Evolutionary conservation across 2,113 vertebrate species (phyloP), one percentile per base, ranked within the genome.

Genomic region (Bujurquina vittata): DNA sequence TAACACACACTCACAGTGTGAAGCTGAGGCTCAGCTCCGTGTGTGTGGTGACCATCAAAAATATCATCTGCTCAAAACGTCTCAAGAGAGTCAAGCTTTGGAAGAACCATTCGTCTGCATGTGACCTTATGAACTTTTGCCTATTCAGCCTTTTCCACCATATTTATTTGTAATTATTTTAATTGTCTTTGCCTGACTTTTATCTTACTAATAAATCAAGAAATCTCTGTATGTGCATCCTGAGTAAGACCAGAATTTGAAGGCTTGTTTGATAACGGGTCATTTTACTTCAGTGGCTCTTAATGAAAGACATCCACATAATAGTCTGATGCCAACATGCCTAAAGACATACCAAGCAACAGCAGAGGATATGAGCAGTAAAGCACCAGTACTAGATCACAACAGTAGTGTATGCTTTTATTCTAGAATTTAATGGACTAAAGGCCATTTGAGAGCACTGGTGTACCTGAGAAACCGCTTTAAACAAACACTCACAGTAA

Each of bases 121-220:
- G 0, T 43, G 33, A 62, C 60, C n/a, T 0, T 0, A 1, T 40
- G 11, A 65, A 22, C 35, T 43, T 9, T 7, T 43, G 35, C 35
- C 17, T 17, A 5, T 22, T 43, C n/a, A 43, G 62, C 3, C n/a
- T 15, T 17, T 65, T 43, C n/a, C 23, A 4, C 12, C 37, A 0
- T 17, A 23, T 43, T 52, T 52, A 18, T 52, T 52, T 14, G 5
- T 14, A 18, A 6, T 52, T 67, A 10, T 67, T 26, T 43, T 11
- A 8, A 18, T 67, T 67, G 18, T 11, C 4, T 29, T 69, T 18
- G 6, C 2, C 14, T 46, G 43, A 46, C 15, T 26, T 37, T 20
- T 10, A 5, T 4, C 1, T 46, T 46, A 14, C 17, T 49, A 23
- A 18, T 17, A 43, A 65, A 65, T 65, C n/a, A 0, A 65, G 12